Evolutionary conservation across 2,797 vertebrate genomes (phyloP), one percentile per base, ranked within the genome.

Genomic region (Morelia viridis): DNA sequence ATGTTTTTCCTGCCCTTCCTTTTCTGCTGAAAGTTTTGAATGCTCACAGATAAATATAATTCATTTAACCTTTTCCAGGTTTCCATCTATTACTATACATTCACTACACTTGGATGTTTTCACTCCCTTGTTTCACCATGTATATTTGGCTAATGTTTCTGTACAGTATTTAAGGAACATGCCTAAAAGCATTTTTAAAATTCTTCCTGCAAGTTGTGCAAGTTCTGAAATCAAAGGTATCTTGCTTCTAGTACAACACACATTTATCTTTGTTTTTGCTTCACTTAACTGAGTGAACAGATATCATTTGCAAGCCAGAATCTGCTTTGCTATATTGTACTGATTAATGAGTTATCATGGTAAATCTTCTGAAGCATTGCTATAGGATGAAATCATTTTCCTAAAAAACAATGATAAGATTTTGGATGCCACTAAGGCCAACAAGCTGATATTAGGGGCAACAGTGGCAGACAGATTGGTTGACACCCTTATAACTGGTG

Each of bases 241-340:
- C 46, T 65, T 61, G 64, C 2, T 68, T 89, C n/a, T 0, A 7
- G 15, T 11, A 5, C 12, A 35, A 28, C 61, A 50, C 65, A 60
- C 50, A 35, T 89, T 89, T 85, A 58, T 92, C 80, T 89, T 57
- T 60, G 19, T 62, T 89, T 53, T 92, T n/a, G 41, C 35, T 90
- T 76, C 2, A 1, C 64, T 53, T 92, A 24, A 0, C 9, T 76
- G 35, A 92, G 88, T 68, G 50, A 85, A 57, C 46, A 56, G 53
- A 26, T 31, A 22, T 31, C 28, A 62, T 56, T 92, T 90, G 61
- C 57, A 61, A 46, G 41, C 22, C 28, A 41, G 46, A 87, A 22
- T 61, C 57, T 76, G 56, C 65, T 4, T 22, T 5, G 4, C 8
- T 64, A 3, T 28, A 19, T 19, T 41, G 58, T 46, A 56, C 41